Percentiles rank a stretch among this genome's conserved stretches.
phyloP scores from a whole-genome alignment of 2,888 invertebrate genomes.

The Chalcosyrphus nemorum region DNA sequence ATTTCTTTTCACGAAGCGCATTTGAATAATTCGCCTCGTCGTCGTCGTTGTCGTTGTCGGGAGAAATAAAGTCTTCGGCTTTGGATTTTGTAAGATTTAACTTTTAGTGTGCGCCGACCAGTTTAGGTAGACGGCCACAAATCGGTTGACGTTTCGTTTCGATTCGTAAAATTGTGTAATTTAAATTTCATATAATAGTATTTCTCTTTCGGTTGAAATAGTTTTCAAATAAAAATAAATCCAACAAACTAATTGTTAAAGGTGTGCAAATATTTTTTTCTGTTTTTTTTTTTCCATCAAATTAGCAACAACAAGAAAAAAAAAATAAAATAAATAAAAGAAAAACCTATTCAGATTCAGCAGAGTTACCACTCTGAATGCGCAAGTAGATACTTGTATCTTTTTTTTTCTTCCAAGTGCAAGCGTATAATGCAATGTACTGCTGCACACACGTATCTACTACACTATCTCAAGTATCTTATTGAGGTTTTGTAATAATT shows the following conservation, averaged over 20 bases:
- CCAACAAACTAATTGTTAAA: constrained; percentile 14
- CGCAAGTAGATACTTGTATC: constrained; percentile 27
- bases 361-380: background rate
- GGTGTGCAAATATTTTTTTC: constrained; percentile 43
- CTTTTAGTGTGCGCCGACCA: constrained; percentile 83
- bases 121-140: constrained; percentile 83
- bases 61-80: constrained; percentile 75
- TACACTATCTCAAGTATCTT: constrained; percentile 66
- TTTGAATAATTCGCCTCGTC: constrained; percentile 75
- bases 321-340: background rate
- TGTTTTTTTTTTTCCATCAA: background rate
- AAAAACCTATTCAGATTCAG: background rate
- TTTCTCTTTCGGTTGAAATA: constrained; percentile 22
- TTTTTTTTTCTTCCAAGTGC: constrained; percentile 47
- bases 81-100: constrained; percentile 78
- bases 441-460: constrained; percentile 52
- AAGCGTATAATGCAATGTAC: constrained; percentile 35
- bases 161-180: constrained; percentile 56
- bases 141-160: constrained; percentile 73
- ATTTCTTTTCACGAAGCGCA: constrained; percentile 52
- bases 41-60: background rate
- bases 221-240: background rate
- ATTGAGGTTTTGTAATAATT: constrained; percentile 73
- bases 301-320: constrained; percentile 1
- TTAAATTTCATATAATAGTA: background rate